Evolutionary conservation across 2,113 vertebrate genomes (phyloP).

Genomic region (Hippocampus barbouri): DNA sequence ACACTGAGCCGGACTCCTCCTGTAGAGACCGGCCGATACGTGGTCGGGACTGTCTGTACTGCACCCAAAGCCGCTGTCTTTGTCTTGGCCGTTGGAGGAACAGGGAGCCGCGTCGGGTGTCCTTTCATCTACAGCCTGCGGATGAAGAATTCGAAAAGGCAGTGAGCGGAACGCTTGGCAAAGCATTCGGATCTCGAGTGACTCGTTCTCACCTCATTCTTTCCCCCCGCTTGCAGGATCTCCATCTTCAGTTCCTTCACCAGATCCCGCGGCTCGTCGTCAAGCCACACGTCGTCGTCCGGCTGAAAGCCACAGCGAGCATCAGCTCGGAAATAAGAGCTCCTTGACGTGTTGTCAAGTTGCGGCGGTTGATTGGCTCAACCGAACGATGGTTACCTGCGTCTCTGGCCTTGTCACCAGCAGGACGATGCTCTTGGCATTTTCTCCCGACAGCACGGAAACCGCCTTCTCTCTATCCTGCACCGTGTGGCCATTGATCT

Average conservation of each 20-base stretch:
- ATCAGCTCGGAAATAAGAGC: conserved; percentile 40
- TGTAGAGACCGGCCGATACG: conserved; percentile 69
- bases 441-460: conserved; percentile 85
- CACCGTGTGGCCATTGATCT: conserved; percentile 95
- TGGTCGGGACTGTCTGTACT: conserved; percentile 84
- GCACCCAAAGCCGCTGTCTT: conserved; percentile 84
- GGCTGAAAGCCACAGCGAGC: conserved; percentile 74
- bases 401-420: conserved; percentile 87
- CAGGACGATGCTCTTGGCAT: conserved; percentile 82
- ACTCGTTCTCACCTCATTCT: conserved; percentile 77
- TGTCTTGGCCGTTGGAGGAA: conserved; percentile 87
- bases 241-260: conserved; percentile 91
- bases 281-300: conserved; percentile 91
- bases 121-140: conserved; percentile 68
- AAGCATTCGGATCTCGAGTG: background rate
- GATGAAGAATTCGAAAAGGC: background rate
- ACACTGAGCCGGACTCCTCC: conserved; percentile 59
- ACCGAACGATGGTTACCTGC: conserved; percentile 73
- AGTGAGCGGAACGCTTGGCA: background rate
- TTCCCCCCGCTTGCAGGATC: conserved; percentile 83
- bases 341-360: conserved; percentile 42
- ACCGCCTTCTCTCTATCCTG: conserved; percentile 88
- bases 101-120: conserved; percentile 87
- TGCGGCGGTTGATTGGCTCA: background rate
- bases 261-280: conserved; percentile 90